Conservation (phyloP, 2,888 invertebrate genomes). For the Cyclophora punctaria region DNA sequence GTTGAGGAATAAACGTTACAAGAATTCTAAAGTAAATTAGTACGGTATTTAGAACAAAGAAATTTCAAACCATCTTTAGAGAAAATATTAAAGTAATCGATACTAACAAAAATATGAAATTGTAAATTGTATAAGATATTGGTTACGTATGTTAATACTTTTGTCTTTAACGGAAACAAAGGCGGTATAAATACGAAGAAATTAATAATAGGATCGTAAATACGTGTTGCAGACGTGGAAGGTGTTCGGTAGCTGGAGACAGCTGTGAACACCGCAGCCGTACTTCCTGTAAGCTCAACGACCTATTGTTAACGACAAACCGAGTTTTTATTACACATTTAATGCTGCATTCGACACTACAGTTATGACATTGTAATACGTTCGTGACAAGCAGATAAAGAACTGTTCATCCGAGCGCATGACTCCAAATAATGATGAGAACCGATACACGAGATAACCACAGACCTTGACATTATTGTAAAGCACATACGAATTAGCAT, state of each 20-base stretch:
- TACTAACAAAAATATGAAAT: too few relatives aligned
- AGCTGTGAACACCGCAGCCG: constrained; percentile 53
- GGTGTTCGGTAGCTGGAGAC: constrained; percentile 27
- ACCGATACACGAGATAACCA: constrained; percentile 6
- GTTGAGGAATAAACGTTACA: too few relatives aligned
- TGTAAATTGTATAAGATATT: too few relatives aligned
- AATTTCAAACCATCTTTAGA: too few relatives aligned
- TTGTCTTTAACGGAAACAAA: too few relatives aligned
- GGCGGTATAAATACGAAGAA: too few relatives aligned
- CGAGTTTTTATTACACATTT: constrained; percentile 46
- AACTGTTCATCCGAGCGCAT: constrained; percentile 11
- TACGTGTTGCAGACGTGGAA: constrained; percentile 15
- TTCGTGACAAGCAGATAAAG: constrained; percentile 28
- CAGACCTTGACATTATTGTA: constrained; percentile 10
- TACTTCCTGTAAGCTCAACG: constrained; percentile 59
- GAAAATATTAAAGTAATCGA: too few relatives aligned
- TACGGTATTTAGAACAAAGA: too few relatives aligned
- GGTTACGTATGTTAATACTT: too few relatives aligned
- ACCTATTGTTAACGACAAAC: constrained; percentile 54
- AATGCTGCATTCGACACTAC: constrained; percentile 30
- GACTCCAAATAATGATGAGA: constrained; percentile 7
- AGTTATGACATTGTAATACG: constrained; percentile 28
- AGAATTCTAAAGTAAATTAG: too few relatives aligned
- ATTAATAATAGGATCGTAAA: too few relatives aligned
- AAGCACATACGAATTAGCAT: too few relatives aligned